Percentiles rank a stretch among this genome's conserved stretches.
phyloP scores from a whole-genome alignment of 2,113 vertebrate genomes.

The pig (Sus scrofa) region T2T-Sscrofa CM000826.6:156411501-156412000 shows the following conservation, averaged over 20 bases:
- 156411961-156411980: not conserved
- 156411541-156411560: not conserved
- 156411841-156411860: not conserved
- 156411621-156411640: fast-evolving
- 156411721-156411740: not conserved
- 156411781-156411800: not conserved
- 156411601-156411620: fast-evolving
- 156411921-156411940: not conserved
- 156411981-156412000: not conserved
- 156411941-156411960: not conserved
- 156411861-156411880: not conserved
- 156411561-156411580: not conserved
- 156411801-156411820: not conserved
- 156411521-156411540: not conserved
- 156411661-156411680: not conserved
- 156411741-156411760: not conserved
- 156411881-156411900: not conserved
- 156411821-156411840: not conserved
- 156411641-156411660: not conserved
- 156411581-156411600: fast-evolving
- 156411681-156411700: not conserved
- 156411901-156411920: not conserved
- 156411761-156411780: not conserved
- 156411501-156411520: not conserved
- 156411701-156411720: fast-evolving